Evolutionary conservation across 2,797 vertebrate species (phyloP).

Genomic region (Poecile montanus): DNA sequence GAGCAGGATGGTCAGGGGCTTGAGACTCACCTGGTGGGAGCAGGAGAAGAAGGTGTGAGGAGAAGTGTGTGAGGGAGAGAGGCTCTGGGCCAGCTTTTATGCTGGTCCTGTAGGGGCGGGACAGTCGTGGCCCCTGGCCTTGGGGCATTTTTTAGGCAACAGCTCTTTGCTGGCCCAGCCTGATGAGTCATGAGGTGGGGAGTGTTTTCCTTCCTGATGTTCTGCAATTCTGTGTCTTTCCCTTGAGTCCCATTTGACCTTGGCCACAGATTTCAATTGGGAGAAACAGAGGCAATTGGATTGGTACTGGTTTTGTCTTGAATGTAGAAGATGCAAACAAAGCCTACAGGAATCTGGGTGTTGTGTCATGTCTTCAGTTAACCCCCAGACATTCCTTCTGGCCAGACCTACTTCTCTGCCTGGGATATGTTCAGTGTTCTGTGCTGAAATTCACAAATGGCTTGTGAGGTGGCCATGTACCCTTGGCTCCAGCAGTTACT

Average conservation of each 20-base stretch:
- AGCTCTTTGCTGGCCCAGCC: accelerated
- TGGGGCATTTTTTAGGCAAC: background rate
- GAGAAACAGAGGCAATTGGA: background rate
- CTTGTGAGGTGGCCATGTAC: too few relatives aligned
- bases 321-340: background rate
- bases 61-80: background rate
- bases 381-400: background rate
- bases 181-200: accelerated
- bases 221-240: background rate
- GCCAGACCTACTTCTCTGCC: background rate
- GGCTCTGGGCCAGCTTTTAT: background rate
- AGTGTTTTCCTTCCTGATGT: background rate
- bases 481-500: background rate
- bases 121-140: background rate
- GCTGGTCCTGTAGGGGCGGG: accelerated
- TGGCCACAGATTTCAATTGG: accelerated
- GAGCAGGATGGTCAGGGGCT: background rate
- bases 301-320: too few relatives aligned
- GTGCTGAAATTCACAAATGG: background rate
- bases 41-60: accelerated
- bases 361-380: background rate
- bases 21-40: background rate
- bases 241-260: accelerated
- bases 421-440: accelerated
- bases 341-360: background rate